These are phyloP conservation scores for Linepithema humile DNA, from an alignment of 1,140 invertebrate genomes.

Conservation along the genomic window DNA sequence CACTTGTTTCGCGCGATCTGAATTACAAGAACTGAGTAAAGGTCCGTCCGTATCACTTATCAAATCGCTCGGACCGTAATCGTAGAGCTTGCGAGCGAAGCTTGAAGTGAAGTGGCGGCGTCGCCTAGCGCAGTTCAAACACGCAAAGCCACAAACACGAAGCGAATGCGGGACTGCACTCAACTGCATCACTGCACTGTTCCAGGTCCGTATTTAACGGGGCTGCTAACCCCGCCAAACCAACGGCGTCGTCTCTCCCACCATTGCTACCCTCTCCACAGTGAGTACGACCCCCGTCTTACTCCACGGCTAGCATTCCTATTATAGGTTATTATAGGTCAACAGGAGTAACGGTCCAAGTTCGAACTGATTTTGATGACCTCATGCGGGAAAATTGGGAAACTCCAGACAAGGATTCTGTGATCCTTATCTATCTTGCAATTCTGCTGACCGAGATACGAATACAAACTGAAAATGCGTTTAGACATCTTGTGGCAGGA, in stretches of 20 bases:
- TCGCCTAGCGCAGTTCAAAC: background rate
- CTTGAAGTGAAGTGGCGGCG: background rate
- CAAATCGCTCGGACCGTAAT: background rate
- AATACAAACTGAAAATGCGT: no score
- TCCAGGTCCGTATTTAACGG: constrained; percentile 18
- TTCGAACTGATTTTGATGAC: no score
- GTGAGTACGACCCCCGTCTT: background rate
- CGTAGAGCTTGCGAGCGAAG: background rate
- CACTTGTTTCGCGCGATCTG: no score
- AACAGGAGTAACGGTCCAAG: no score
- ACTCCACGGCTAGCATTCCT: no score
- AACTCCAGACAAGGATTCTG: no score
- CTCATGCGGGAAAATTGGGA: no score
- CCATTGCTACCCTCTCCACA: background rate
- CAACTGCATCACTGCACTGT: background rate
- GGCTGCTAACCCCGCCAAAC: constrained; percentile 27
- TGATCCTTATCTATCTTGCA: no score
- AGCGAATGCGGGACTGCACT: background rate
- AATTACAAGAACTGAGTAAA: background rate
- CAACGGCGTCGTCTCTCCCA: background rate
- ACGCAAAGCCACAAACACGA: background rate
- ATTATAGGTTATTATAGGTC: no score
- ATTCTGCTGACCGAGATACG: no score
- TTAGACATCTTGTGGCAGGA: no score
- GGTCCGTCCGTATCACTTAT: background rate